Percentiles rank a stretch among this genome's conserved stretches.
Conservation (phyloP, 2,888 invertebrate species). For the Melieria picta region DNA sequence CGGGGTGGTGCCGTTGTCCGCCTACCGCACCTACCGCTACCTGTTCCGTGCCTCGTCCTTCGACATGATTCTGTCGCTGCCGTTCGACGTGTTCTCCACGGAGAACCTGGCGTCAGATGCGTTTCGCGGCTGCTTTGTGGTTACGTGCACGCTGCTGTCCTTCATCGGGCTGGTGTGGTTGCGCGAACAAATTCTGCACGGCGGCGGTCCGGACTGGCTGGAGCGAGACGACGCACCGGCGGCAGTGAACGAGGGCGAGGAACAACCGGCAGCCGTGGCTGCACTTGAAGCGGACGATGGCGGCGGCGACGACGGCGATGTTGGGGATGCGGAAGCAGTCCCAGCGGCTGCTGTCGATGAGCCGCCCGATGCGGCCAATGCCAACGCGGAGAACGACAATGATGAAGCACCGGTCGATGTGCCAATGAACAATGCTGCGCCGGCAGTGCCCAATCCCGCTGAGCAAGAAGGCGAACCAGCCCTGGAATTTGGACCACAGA, state of each 20-base stretch:
- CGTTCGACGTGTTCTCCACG: constrained; percentile 91
- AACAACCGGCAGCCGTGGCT: constrained; percentile 43
- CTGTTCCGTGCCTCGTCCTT: constrained; percentile 87
- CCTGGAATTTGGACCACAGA: constrained; percentile 70
- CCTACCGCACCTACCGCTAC: constrained; percentile 94
- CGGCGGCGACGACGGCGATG: constrained; percentile 62
- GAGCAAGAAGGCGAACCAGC: constrained; percentile 67
- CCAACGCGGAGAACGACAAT: constrained; percentile 67
- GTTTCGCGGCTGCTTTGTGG: constrained; percentile 96
- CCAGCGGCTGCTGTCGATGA: constrained; percentile 29
- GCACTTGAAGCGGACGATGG: constrained; percentile 58
- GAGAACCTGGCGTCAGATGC: constrained; percentile 94
- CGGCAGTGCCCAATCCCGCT: constrained; percentile 61
- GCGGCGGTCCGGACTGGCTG: constrained; percentile 98
- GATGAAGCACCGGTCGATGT: constrained; percentile 57
- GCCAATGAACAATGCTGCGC: constrained; percentile 60
- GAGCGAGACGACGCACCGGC: constrained; percentile 70
- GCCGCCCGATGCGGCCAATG: constrained; percentile 25
- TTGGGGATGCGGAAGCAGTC: constrained; percentile 53
- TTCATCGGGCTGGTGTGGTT: constrained; percentile 98
- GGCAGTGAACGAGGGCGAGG: constrained; percentile 63
- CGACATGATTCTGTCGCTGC: constrained; percentile 85
- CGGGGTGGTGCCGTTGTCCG: constrained; percentile 94
- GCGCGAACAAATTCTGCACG: constrained; percentile 96
- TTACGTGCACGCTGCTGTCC: constrained; percentile 93